These are phyloP conservation scores for Peromyscus aztecus DNA, from an alignment of 2,797 vertebrate species.

Conservation along the genomic window DNA sequence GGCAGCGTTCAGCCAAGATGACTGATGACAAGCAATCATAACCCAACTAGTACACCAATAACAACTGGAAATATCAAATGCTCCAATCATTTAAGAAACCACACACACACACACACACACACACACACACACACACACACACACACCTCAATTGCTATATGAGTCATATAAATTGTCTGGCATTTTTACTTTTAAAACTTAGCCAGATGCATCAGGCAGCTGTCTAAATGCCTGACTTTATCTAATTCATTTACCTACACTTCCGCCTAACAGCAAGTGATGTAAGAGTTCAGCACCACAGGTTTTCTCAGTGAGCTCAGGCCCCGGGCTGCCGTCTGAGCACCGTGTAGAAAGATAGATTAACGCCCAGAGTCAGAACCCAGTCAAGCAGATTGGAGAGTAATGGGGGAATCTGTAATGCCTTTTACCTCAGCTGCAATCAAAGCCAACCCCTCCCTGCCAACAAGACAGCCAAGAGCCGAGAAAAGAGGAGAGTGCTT, in stretches of 20 bases:
- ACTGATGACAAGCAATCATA: background rate
- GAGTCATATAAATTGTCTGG: constrained; percentile 58
- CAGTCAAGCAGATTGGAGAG: constrained; percentile 62
- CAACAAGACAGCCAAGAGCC: constrained; percentile 73
- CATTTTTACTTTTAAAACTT: constrained; percentile 66
- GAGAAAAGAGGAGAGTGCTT: constrained; percentile 66
- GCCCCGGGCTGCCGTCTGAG: constrained; percentile 11
- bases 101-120: background rate
- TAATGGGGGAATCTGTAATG: constrained; percentile 66
- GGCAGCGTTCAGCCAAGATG: background rate
- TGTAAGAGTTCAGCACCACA: constrained; percentile 56
- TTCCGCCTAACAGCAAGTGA: constrained; percentile 60
- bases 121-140: background rate
- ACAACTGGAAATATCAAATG: background rate
- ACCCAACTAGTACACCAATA: background rate
- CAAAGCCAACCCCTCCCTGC: constrained; percentile 67
- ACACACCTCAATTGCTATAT: background rate
- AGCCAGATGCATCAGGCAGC: constrained; percentile 14
- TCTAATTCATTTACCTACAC: constrained; percentile 65
- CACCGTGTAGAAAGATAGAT: constrained; percentile 57
- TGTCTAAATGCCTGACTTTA: constrained; percentile 57
- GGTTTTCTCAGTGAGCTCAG: constrained; percentile 56
- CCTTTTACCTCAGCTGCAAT: constrained; percentile 67
- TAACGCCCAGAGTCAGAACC: constrained; percentile 65
- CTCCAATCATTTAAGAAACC: background rate